phyloP scores from a whole-genome alignment of 92 coral and sea anemone genomes.

The Parazoanthus atlanticus region DNA sequence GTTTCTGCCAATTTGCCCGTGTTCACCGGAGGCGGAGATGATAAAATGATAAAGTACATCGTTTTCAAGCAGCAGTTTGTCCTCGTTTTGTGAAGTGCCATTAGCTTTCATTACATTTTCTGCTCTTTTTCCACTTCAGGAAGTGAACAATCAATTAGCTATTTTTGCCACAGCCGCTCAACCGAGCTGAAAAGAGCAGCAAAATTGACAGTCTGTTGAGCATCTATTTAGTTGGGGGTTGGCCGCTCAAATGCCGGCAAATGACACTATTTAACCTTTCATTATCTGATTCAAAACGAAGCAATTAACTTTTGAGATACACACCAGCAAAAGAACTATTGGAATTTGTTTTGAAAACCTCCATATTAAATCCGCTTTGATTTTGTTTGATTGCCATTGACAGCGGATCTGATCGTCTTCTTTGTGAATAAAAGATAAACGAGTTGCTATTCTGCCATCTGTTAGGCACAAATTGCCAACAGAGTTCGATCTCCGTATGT shows the following conservation, averaged over 20 bases:
- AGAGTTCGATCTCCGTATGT: neutral
- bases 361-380: neutral
- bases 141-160: neutral
- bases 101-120: constrained; percentile 7
- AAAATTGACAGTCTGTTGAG: constrained; percentile 3
- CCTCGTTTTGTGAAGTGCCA: neutral
- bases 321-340: neutral
- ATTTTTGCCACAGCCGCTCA: neutral
- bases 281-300: constrained; percentile 33
- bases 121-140: constrained; percentile 4
- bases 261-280: constrained; percentile 34
- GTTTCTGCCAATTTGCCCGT: neutral
- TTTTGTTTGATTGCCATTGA: neutral
- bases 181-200: constrained; percentile 30
- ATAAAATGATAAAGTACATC: neutral
- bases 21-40: constrained; percentile 29
- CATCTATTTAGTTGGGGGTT: constrained; percentile 1
- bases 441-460: neutral
- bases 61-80: neutral
- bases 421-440: neutral
- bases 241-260: constrained; percentile 23
- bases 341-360: constrained; percentile 11
- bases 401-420: neutral
- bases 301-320: constrained; percentile 21
- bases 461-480: neutral